Conservation (phyloP, 2,113 vertebrate species). For the Dromas ardeola region DNA sequence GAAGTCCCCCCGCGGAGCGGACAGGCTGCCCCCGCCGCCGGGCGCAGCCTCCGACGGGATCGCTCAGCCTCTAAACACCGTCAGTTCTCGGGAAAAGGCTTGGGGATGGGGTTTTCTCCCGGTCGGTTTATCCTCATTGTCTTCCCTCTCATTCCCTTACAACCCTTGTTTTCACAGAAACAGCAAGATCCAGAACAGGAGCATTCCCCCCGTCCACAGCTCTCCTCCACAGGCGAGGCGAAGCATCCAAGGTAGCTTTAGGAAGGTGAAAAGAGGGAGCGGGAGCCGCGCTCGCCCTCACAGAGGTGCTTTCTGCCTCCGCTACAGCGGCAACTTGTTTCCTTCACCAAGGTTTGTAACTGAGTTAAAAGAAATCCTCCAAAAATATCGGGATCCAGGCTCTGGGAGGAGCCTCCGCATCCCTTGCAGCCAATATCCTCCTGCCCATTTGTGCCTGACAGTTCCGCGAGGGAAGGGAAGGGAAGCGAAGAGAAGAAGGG, state of each 20-base stretch:
- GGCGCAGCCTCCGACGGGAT: neutral
- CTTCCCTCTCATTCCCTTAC: slow-evolving; percentile 34
- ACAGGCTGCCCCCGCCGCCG: neutral
- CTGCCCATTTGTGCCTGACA: slow-evolving; percentile 66
- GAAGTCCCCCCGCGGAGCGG: neutral
- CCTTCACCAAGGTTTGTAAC: slow-evolving; percentile 52
- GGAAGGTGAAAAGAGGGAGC: neutral
- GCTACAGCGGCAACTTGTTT: slow-evolving; percentile 60
- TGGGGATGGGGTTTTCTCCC: neutral
- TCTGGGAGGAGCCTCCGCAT: slow-evolving; percentile 79
- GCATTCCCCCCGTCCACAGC: neutral
- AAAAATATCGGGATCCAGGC: slow-evolving; percentile 74
- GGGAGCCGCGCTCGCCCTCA: neutral
- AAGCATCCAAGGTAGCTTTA: slow-evolving; percentile 9
- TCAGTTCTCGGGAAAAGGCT: slow-evolving; percentile 32
- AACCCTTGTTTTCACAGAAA: neutral
- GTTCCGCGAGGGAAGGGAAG: slow-evolving; percentile 35
- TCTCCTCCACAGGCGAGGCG: neutral
- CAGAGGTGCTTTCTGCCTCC: neutral
- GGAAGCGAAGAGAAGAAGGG: neutral
- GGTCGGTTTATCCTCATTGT: slow-evolving; percentile 55
- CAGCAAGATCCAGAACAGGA: slow-evolving; percentile 17
- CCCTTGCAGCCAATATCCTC: slow-evolving; percentile 74
- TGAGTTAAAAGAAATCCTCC: slow-evolving; percentile 78
- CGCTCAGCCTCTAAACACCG: slow-evolving; percentile 5